Percentiles rank a stretch among this genome's conserved stretches.
Evolutionary conservation across 2,888 invertebrate species (phyloP).

Genomic region (Melieria omissa): DNA sequence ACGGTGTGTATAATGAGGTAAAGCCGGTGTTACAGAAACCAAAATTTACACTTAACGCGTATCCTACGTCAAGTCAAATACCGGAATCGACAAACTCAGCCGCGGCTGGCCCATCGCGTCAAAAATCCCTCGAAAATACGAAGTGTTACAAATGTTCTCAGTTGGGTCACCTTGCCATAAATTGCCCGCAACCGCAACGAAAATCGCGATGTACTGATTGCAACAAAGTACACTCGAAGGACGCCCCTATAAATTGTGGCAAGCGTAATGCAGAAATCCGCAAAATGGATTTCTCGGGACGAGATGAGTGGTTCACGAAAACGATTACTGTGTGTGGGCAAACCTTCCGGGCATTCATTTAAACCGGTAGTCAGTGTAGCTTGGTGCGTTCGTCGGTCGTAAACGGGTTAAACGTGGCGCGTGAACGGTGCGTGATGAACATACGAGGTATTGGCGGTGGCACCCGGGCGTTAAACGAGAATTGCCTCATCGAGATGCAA

Average conservation of each 20-base stretch:
- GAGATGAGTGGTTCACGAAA: slow-evolving; percentile 8
- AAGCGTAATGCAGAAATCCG: background rate
- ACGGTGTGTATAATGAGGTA: background rate
- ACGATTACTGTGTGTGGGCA: background rate
- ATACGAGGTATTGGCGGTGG: slow-evolving; percentile 24
- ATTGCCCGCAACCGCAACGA: slow-evolving; percentile 22
- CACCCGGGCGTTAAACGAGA: background rate
- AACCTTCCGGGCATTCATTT: slow-evolving; percentile 11
- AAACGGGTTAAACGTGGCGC: background rate
- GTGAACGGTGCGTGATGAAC: slow-evolving; percentile 9
- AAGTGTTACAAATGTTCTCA: too few relatives aligned
- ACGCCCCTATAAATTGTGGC: slow-evolving; percentile 25
- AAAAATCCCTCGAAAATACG: too few relatives aligned
- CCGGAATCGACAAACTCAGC: too few relatives aligned
- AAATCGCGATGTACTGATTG: slow-evolving; percentile 25
- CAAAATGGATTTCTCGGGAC: background rate
- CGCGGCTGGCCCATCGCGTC: too few relatives aligned
- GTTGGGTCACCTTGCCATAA: slow-evolving; percentile 19
- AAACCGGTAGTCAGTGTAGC: slow-evolving; percentile 30
- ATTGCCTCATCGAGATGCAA: background rate
- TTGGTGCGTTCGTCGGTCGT: slow-evolving; percentile 21
- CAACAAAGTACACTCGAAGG: slow-evolving; percentile 19
- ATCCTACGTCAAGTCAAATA: too few relatives aligned
- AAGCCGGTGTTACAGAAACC: background rate
- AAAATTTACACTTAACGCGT: too few relatives aligned